phyloP scores from a whole-genome alignment of 2,797 vertebrate genomes.

The Diglossa cyanea region DNA sequence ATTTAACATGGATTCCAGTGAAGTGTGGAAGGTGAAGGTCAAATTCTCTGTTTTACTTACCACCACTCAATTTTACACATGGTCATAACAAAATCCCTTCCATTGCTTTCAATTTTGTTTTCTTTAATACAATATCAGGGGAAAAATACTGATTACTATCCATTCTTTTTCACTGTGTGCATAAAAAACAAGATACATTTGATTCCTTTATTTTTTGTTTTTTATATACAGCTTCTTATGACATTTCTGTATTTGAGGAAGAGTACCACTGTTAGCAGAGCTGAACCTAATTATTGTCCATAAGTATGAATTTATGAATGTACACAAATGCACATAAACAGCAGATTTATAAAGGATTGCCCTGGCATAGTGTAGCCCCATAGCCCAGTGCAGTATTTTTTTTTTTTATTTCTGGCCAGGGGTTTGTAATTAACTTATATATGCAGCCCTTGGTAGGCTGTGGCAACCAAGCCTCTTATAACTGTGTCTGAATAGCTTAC shows the following conservation, averaged over 20 bases:
- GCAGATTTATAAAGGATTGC: neutral
- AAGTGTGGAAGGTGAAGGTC: neutral
- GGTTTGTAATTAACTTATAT: neutral
- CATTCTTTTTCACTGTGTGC: neutral
- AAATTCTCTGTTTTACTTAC: neutral
- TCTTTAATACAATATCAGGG: neutral
- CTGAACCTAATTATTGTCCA: neutral
- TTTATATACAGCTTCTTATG: neutral
- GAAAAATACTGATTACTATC: neutral
- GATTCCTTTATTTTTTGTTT: neutral
- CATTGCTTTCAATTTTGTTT: neutral
- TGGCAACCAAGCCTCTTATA: neutral
- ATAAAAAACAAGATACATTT: neutral
- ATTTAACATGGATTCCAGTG: neutral
- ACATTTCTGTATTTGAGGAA: neutral
- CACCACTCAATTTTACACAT: neutral
- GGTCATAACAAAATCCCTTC: neutral
- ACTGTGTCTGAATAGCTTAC: neutral
- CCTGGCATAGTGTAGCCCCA: neutral
- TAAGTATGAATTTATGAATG: neutral
- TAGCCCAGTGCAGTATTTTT: neutral
- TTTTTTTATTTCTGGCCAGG: neutral
- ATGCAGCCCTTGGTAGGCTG: neutral
- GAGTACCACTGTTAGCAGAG: neutral
- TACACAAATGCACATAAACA: neutral